Conservation (phyloP, 2,888 invertebrate species). For the Mimachlamys varia region DNA sequence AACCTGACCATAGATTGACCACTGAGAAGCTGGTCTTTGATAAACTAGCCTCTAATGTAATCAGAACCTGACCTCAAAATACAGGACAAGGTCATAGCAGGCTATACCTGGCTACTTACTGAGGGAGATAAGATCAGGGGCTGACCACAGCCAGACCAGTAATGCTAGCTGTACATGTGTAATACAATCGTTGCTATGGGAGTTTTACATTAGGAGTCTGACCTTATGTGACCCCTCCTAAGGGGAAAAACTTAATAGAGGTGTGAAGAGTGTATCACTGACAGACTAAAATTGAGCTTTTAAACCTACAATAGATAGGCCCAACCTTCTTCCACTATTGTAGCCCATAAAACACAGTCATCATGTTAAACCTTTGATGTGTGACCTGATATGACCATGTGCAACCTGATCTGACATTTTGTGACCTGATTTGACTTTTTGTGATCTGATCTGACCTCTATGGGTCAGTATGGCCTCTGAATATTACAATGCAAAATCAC, state of each 20-base stretch:
- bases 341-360: no score
- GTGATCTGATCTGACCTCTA: neutral
- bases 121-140: no score
- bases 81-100: neutral
- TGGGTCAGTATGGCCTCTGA: no score
- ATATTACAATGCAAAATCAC: no score
- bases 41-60: slow-evolving; percentile 10
- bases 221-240: neutral
- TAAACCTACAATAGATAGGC: no score
- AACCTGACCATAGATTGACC: slow-evolving; percentile 5
- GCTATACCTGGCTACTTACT: neutral
- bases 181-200: no score
- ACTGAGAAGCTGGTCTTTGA: neutral
- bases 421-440: neutral
- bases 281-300: no score
- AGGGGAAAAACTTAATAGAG: neutral
- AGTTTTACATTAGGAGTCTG: neutral
- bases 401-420: neutral
- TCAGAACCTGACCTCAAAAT: neutral
- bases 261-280: no score
- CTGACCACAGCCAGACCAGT: no score
- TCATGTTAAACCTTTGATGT: neutral
- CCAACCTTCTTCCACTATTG: no score
- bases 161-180: no score
- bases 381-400: neutral